A percentile compares a stretch with the other conserved stretches of the same genome.
Conservation (phyloP, 1,140 invertebrate genomes). For the Drosophila rufa region DNA sequence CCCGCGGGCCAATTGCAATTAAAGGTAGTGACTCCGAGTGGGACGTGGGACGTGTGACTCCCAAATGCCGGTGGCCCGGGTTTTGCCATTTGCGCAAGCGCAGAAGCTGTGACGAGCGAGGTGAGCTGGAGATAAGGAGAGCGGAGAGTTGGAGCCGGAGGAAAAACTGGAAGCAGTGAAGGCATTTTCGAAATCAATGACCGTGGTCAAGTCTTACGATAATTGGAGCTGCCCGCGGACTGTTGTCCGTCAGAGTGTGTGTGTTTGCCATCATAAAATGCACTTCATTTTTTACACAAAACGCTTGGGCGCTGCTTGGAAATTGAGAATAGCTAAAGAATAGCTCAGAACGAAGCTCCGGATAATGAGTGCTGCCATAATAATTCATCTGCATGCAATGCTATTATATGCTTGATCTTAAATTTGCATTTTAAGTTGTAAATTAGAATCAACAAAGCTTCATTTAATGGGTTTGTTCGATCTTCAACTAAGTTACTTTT, state of each 20-base stretch:
- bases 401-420: constrained; percentile 21
- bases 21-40: constrained; percentile 23
- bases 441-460: constrained; percentile 6
- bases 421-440: constrained; percentile 33
- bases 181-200: constrained; percentile 82
- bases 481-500: constrained; percentile 1
- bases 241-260: constrained; percentile 17
- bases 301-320: constrained; percentile 6
- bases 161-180: constrained; percentile 29
- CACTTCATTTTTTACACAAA: constrained; percentile 51
- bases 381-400: constrained; percentile 35
- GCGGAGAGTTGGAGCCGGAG: background rate
- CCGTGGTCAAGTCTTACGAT: constrained; percentile 76
- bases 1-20: constrained; percentile 38
- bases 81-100: constrained; percentile 70
- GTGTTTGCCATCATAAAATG: constrained; percentile 42
- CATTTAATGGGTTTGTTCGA: background rate
- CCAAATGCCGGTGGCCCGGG: constrained; percentile 36
- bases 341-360: constrained; percentile 4
- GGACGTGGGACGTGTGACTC: constrained; percentile 17
- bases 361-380: constrained; percentile 11
- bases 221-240: constrained; percentile 61
- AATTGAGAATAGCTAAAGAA: constrained; percentile 25
- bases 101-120: constrained; percentile 42
- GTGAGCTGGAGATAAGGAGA: background rate